A percentile compares a stretch with the other conserved stretches of the same genome.
These are phyloP conservation scores for Sesia apiformis DNA, from an alignment of 2,888 invertebrate genomes.

Conservation along the genomic window DNA sequence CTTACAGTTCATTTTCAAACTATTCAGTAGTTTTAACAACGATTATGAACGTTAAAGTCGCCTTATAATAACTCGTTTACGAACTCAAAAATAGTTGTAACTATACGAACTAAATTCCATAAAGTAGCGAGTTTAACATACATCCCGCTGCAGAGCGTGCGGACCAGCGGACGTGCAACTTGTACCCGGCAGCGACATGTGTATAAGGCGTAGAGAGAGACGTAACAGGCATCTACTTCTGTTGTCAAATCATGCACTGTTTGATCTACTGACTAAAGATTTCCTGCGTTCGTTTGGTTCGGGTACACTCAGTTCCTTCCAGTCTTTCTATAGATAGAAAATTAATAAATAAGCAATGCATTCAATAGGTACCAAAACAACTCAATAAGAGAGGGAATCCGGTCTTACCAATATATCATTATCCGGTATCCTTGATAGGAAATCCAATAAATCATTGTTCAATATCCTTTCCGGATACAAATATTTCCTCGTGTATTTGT, in stretches of 20 bases:
- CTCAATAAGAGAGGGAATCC: slow-evolving; percentile 2
- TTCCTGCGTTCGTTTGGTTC: slow-evolving; percentile 30
- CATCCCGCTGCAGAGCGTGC: no score
- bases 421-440: slow-evolving; percentile 55
- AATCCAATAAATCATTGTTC: slow-evolving; percentile 60
- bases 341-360: neutral
- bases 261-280: slow-evolving; percentile 5
- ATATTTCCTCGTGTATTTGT: slow-evolving; percentile 53
- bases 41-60: no score
- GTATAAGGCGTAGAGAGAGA: no score
- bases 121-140: no score
- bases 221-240: neutral
- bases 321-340: slow-evolving; percentile 46
- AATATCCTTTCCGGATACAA: slow-evolving; percentile 42
- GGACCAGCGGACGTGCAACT: no score
- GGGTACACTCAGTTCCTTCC: slow-evolving; percentile 57
- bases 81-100: no score
- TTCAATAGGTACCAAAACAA: neutral
- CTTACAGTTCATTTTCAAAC: no score
- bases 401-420: slow-evolving; percentile 47
- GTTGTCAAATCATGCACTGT: neutral
- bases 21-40: no score
- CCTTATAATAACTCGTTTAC: no score
- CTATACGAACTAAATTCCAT: no score
- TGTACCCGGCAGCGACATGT: no score